Evolutionary conservation across 37 sponge, comb jelly and placozoan species (phyloP), one percentile per base, ranked within the genome.

Genomic region (Halichondria panicea): DNA sequence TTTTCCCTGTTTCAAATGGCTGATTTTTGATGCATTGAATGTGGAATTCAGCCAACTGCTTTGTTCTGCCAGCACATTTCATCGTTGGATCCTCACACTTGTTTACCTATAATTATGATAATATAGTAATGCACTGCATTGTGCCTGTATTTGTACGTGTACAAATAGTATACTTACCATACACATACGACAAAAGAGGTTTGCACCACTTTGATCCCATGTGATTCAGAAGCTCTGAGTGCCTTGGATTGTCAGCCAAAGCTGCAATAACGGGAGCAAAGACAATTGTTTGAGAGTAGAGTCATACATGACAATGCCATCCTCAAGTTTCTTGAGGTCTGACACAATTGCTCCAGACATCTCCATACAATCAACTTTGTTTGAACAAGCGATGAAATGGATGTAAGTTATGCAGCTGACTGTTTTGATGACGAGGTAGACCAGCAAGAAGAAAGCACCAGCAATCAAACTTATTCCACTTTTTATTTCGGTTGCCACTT

Each of bases 401-500:
- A 85, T 71, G n/a, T n/a, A n/a, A n/a, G 46, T 78, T 85, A 13
- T 71, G 40, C 18, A 72, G 8, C 59, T 78, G 71, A 0, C 56
- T 21, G 34, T 64, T 70, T 37, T 59, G 33, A 22, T 53, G 15
- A 3, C 57, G 43, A 42, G 86, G 73, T 4, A 85, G 73, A 21
- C 86, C 72, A 35, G 73, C 79, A 43, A 85, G 50, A 12, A 53
- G 55, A 25, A 78, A 7, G 35, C 74, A 85, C 86, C 86, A 85
- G 42, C 34, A 45, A 55, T 85, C 74, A 72, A 85, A 78, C 34
- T 72, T 72, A 37, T 85, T 71, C 86, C 86, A 85, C 22, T 78
- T 78, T 50, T 85, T 85, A 6, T 24, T 44, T 18, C 48, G 44
- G 44, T 85, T 85, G 8, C 86, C 86, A 78, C 86, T 85, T n/a